These are phyloP conservation scores for Lasiurus cinereus DNA, from an alignment of 2,113 vertebrate genomes.

Conservation along the genomic window DNA sequence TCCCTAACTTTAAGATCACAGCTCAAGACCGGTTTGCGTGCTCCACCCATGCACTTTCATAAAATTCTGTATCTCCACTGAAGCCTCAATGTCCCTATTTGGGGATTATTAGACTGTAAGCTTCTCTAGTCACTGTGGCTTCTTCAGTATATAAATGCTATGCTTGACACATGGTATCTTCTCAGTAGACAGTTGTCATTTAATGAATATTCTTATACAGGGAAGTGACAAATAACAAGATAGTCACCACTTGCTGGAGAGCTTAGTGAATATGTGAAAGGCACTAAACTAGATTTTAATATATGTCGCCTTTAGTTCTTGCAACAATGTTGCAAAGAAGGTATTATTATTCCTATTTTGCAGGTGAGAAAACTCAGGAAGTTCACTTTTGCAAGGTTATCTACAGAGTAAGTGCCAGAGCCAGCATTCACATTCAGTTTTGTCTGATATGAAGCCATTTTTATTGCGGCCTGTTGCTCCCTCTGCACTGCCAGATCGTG, in stretches of 20 bases:
- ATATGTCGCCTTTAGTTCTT: not conserved
- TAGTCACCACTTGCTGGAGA: not conserved
- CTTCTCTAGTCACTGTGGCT: not conserved
- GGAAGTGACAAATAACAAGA: not conserved
- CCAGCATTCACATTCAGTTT: not conserved
- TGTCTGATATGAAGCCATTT: not conserved
- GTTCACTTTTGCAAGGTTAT: constrained; percentile 12
- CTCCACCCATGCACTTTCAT: not conserved
- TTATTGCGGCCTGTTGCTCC: not conserved
- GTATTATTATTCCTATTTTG: not conserved
- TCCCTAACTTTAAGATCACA: not conserved
- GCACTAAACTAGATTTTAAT: not conserved
- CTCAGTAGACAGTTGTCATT: not conserved
- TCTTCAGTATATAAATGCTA: not conserved
- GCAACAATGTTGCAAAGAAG: not conserved
- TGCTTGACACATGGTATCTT: not conserved
- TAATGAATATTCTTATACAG: not conserved
- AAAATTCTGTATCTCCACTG: not conserved
- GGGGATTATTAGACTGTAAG: not conserved
- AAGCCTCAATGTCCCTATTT: not conserved
- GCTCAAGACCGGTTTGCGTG: not conserved
- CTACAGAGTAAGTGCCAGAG: not conserved
- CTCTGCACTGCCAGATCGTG: not conserved
- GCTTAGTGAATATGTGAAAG: not conserved
- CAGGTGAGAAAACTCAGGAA: constrained; percentile 4